Evolutionary conservation across 2,113 vertebrate genomes (phyloP).

Genomic region (Rutilus rutilus): DNA sequence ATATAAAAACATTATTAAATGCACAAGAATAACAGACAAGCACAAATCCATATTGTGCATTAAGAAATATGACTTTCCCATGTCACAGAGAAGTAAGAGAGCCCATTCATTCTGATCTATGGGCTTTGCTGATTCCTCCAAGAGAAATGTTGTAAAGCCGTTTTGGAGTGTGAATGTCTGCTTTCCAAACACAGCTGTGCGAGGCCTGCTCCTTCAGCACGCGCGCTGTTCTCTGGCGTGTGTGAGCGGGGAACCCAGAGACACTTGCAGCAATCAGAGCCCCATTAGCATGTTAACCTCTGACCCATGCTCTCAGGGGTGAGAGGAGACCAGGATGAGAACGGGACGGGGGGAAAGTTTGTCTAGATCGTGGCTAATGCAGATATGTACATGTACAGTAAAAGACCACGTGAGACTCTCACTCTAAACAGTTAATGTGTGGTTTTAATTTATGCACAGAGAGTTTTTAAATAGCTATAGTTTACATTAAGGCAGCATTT

Average conservation of each 20-base stretch:
- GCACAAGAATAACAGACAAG: neutral
- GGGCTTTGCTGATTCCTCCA: constrained; percentile 64
- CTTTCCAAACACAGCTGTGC: constrained; percentile 74
- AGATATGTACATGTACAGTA: constrained; percentile 63
- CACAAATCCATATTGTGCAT: constrained; percentile 30
- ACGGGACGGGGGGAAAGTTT: neutral
- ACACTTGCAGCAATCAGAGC: constrained; percentile 75
- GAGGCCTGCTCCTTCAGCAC: constrained; percentile 45
- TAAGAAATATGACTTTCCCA: constrained; percentile 48
- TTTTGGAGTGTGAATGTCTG: constrained; percentile 66
- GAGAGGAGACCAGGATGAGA: constrained; percentile 42
- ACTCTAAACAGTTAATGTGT: neutral
- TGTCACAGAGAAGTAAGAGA: constrained; percentile 37
- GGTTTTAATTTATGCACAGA: neutral
- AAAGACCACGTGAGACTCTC: neutral
- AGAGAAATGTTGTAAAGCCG: constrained; percentile 74
- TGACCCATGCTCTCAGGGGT: constrained; percentile 69
- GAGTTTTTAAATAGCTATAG: neutral
- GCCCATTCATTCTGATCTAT: constrained; percentile 50
- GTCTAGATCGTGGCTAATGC: constrained; percentile 14
- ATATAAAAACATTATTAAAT: constrained; percentile 2
- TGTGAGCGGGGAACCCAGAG: constrained; percentile 58
- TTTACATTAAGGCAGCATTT: neutral
- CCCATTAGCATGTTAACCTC: constrained; percentile 78
- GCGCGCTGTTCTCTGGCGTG: constrained; percentile 64